Evolutionary conservation across 2,797 vertebrate genomes (phyloP).

Genomic region (Caiman crocodilus): DNA sequence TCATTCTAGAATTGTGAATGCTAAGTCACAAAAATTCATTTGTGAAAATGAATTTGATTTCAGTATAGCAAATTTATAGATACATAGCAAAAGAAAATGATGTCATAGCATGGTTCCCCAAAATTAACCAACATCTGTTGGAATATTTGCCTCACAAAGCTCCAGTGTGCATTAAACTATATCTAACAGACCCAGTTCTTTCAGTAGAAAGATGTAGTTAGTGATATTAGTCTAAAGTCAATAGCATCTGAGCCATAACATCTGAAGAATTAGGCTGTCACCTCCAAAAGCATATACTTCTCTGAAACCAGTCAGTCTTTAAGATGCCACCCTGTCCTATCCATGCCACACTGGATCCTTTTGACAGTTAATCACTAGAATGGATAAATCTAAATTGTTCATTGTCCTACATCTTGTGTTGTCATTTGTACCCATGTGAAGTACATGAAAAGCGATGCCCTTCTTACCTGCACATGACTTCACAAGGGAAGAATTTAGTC

Average conservation of each 20-base stretch:
- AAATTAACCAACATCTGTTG: not conserved
- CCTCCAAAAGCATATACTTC: too few species aligned
- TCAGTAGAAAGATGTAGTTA: not conserved
- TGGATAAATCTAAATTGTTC: not conserved
- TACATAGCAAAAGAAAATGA: not conserved
- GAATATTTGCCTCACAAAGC: not conserved
- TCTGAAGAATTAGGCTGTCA: too few species aligned
- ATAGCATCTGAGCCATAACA: too few species aligned
- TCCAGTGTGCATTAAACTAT: not conserved
- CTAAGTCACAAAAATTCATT: not conserved
- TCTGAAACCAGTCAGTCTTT: too few species aligned
- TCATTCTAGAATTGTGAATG: not conserved
- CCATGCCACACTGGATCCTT: not conserved
- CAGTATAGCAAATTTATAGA: not conserved
- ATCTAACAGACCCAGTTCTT: not conserved
- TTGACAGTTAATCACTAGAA: not conserved
- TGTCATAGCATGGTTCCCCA: not conserved
- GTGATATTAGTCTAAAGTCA: too few species aligned
- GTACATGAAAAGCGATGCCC: too few species aligned
- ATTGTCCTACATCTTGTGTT: too few species aligned
- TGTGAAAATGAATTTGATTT: not conserved
- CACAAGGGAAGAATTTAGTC: too few species aligned
- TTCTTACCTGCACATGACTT: not conserved
- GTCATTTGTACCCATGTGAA: too few species aligned
- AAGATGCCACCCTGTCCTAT: not conserved